Percentiles rank a stretch among this genome's conserved stretches.
Conservation (phyloP, 2,113 vertebrate genomes). For the Mystacornis crossleyi region DNA sequence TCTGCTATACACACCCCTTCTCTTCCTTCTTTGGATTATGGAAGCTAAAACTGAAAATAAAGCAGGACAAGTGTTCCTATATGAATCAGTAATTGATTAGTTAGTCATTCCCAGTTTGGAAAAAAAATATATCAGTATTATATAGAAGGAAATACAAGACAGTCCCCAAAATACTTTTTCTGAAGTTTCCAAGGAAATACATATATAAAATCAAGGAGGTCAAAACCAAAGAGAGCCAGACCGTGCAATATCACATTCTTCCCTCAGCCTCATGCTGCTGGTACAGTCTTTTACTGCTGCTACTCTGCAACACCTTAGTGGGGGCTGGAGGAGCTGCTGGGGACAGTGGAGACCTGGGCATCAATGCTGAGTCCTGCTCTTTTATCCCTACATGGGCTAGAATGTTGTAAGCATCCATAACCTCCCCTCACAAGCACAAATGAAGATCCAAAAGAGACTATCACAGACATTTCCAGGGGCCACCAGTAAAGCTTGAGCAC, state of each 20-base stretch:
- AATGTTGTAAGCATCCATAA: neutral
- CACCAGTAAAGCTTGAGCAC: neutral
- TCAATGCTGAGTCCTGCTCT: neutral
- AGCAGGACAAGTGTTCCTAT: neutral
- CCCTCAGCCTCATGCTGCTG: neutral
- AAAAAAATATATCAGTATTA: neutral
- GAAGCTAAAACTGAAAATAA: neutral
- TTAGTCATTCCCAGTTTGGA: neutral
- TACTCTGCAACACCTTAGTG: neutral
- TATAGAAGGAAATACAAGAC: neutral
- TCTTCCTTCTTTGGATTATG: neutral
- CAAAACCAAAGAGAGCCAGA: neutral
- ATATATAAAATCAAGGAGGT: neutral
- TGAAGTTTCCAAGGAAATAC: neutral
- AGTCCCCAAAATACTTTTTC: neutral
- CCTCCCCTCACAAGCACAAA: neutral
- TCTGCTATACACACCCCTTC: neutral
- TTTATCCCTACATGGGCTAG: neutral
- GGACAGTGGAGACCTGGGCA: neutral
- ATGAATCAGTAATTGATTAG: neutral
- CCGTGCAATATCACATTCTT: rapidly evolving
- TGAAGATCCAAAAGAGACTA: neutral
- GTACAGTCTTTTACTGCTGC: neutral
- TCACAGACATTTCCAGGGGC: neutral
- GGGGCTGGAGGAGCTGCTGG: neutral